Base-by-base conservation (phyloP, 53 echinoderm and acorn worm species). In the Echinometra lucunter region DNA sequence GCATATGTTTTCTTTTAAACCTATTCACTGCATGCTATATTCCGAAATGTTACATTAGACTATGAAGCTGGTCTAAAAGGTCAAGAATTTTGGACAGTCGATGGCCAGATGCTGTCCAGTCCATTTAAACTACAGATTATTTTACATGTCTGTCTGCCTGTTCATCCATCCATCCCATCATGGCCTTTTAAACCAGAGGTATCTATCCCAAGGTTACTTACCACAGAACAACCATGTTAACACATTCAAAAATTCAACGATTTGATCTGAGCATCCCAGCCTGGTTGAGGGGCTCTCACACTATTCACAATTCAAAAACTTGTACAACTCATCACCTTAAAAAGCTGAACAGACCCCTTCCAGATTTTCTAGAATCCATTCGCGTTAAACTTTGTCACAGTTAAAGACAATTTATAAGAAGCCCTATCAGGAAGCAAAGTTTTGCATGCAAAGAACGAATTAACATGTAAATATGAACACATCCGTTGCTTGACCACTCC, bases 91-190 rank as follows among this genome's bases (percentile, higher is more conserved):
- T 53, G 85, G 2, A 28, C 85, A 85, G 49, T n/a, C 53, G 21
- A 47, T 85, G 25, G 3, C 85, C 85, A n/a, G 45, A 53, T 85
- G 85, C 7, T 85, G 85, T 42, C 85, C 85, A 81, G 44, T 42
- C 81, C 19, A 85, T 49, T 49, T 49, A 49, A 45, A 47, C 45
- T 2, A 49, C 10, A 53, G 49, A 85, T 49, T 85, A 10, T 85
- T 47, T 45, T 21, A 63, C 63, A 63, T 63, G 44, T 10, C 23
- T 49, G 49, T 85, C 85, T 15, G 49, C 47, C 47, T 83, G 85
- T 85, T 12, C 12, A 49, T 45, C 49, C 53, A 49, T 85, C 85
- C 49, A 49, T 28, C n/a, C 85, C 28, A 28, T 21, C 13, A 27
- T 85, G 47, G 9, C 47, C 47, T 85, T 85, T 85, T 4, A 11